Evolutionary conservation across 2,888 invertebrate genomes (phyloP), one percentile per base, ranked within the genome.

Genomic region (Hypsopygia costalis): DNA sequence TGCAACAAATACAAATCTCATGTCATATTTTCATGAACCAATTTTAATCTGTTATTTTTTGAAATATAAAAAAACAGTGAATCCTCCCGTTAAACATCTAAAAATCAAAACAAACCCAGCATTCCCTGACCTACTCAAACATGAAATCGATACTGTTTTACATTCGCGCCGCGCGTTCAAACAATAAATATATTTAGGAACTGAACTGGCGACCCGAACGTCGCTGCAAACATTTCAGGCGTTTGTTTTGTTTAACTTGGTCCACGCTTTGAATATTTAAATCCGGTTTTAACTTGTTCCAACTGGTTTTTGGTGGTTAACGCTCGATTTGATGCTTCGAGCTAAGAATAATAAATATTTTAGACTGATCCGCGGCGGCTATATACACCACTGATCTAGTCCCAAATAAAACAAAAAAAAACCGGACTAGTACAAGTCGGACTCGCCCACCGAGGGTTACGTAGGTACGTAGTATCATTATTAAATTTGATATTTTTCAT

Each of bases 181-280:
- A 43, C 31, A 31, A 31, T 31, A 31, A 31, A 31, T 31, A 31
- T 31, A 31, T 31, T 8, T 12, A 6, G 11, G 31, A 31, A 31
- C 6, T 35, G 43, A 43, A 39, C 42, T 29, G 29, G 16, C 28
- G 42, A 36, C 34, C 38, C 35, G 40, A 6, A 31, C 30, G 31
- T 31, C 31, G 31, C 22, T 3, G 36, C 40, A 40, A 46, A 37
- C 41, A 36, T 30, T 43, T 36, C 40, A 42, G 39, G 38, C 36
- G 41, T 27, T 36, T 39, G 38, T 39, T 39, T 38, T 37, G 37
- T 37, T 39, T 31, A 31, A 31, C 11, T 31, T 11, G 31, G 10
- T 5, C 12, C 32, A 8, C 29, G 31, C 11, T 31, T 11, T 31
- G 38, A 39, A 39, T 33, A 38, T 33, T 39, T 39, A 39, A 39